phyloP scores from a whole-genome alignment of 1,140 invertebrate genomes.

The Tetramorium simillimum region DNA sequence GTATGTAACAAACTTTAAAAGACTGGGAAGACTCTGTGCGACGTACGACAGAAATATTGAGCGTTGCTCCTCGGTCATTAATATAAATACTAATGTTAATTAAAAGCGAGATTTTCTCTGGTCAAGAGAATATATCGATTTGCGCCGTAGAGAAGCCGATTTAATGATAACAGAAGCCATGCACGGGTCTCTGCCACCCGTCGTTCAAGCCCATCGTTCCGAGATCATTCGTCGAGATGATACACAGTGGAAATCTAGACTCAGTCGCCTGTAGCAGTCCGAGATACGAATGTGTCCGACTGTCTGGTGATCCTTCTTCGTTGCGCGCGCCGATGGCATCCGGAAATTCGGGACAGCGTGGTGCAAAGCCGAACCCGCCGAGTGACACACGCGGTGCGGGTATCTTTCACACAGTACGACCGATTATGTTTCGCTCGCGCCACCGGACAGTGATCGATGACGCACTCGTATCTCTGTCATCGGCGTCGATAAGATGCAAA shows the following conservation, averaged over 20 bases:
- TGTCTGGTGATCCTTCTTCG: constrained; percentile 60
- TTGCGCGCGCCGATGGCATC: constrained; percentile 51
- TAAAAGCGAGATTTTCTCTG: not conserved
- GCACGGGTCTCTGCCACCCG: not conserved
- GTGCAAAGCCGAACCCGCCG: constrained; percentile 45
- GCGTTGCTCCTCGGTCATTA: too few relatives aligned
- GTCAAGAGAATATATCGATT: not conserved
- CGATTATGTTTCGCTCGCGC: constrained; percentile 57
- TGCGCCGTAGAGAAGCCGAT: not conserved
- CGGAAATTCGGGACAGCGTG: constrained; percentile 54
- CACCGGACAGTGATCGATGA: constrained; percentile 53
- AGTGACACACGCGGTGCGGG: constrained; percentile 55
- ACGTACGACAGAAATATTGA: too few relatives aligned
- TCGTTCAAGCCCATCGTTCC: constrained; percentile 11
- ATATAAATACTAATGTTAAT: not conserved
- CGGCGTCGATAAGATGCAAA: constrained; percentile 60
- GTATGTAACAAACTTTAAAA: not conserved
- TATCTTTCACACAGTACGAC: constrained; percentile 59
- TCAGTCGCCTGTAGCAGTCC: constrained; percentile 38
- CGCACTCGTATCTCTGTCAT: constrained; percentile 54
- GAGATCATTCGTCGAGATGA: constrained; percentile 49
- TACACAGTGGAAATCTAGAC: constrained; percentile 38
- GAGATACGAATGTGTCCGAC: constrained; percentile 48
- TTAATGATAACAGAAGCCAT: constrained; percentile 29
- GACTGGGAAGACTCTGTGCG: too few relatives aligned